Evolutionary conservation across 2,113 vertebrate species (phyloP).

Genomic region (Perognathus longimembris): DNA sequence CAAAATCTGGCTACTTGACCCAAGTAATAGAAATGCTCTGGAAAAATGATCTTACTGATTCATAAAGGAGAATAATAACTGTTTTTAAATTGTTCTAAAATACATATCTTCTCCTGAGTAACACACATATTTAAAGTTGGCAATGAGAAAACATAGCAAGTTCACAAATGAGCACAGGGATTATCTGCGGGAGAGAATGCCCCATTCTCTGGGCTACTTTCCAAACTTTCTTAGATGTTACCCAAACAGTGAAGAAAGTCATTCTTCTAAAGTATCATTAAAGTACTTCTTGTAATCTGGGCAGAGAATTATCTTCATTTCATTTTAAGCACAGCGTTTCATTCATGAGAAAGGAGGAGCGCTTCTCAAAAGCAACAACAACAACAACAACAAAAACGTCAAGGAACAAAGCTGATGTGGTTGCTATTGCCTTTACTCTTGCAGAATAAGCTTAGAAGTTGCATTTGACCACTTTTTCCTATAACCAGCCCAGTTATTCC

Average conservation of each 20-base stretch:
- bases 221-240: not conserved
- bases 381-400: not conserved
- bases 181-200: not conserved
- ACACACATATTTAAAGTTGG: not conserved
- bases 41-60: not conserved
- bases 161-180: not conserved
- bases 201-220: not conserved
- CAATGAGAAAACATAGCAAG: not conserved
- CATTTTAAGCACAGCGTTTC: conserved; percentile 38
- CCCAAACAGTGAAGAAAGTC: not conserved
- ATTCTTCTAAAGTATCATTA: conserved; percentile 11
- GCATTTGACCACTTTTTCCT: conserved; percentile 61
- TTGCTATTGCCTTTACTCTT: conserved; percentile 26
- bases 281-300: not conserved
- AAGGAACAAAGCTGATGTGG: conserved; percentile 5
- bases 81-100: not conserved
- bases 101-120: not conserved
- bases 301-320: not conserved
- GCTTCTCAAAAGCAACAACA: not conserved
- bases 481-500: conserved; percentile 53
- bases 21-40: not conserved
- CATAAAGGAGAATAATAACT: not conserved
- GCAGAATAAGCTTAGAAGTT: conserved; percentile 16
- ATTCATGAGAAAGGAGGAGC: not conserved
- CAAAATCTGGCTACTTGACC: not conserved